These are phyloP conservation scores for Drosophila nasuta DNA, from an alignment of 1,140 invertebrate genomes.

Conservation along the genomic window DNA sequence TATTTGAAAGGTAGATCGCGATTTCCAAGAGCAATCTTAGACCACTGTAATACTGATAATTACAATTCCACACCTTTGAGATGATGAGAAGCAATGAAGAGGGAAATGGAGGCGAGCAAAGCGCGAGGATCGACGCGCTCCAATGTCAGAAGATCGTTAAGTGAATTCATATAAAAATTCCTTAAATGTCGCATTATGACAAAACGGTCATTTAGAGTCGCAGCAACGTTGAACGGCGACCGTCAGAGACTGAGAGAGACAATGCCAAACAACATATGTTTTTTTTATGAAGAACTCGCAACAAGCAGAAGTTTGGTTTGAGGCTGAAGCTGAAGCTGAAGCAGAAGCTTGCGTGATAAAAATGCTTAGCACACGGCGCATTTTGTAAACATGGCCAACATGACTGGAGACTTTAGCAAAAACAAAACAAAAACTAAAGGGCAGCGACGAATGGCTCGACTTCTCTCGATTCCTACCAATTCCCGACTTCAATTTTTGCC, in stretches of 20 bases:
- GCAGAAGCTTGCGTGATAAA: constrained; percentile 72
- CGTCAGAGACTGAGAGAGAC: background rate
- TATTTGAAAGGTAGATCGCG: too few relatives aligned
- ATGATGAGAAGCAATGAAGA: background rate
- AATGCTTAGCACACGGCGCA: constrained; percentile 77
- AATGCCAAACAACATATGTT: constrained; percentile 45
- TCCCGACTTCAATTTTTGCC: constrained; percentile 23
- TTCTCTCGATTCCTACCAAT: constrained; percentile 34
- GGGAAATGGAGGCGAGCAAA: constrained; percentile 27
- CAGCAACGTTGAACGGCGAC: background rate
- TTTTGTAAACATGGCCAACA: constrained; percentile 80
- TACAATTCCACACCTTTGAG: constrained; percentile 76
- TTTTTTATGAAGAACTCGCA: constrained; percentile 68
- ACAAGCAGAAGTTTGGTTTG: constrained; percentile 31
- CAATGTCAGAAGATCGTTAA: constrained; percentile 69
- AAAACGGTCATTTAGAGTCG: constrained; percentile 76
- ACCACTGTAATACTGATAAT: constrained; percentile 62
- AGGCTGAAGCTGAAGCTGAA: constrained; percentile 42
- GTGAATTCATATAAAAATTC: constrained; percentile 84
- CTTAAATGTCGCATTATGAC: constrained; percentile 84
- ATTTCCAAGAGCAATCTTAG: background rate
- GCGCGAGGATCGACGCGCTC: constrained; percentile 55
- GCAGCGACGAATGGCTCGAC: constrained; percentile 11
- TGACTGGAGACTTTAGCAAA: constrained; percentile 44
- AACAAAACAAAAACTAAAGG: constrained; percentile 29